Conservation (phyloP, 2,888 invertebrate genomes). For the Globia sparganii region DNA sequence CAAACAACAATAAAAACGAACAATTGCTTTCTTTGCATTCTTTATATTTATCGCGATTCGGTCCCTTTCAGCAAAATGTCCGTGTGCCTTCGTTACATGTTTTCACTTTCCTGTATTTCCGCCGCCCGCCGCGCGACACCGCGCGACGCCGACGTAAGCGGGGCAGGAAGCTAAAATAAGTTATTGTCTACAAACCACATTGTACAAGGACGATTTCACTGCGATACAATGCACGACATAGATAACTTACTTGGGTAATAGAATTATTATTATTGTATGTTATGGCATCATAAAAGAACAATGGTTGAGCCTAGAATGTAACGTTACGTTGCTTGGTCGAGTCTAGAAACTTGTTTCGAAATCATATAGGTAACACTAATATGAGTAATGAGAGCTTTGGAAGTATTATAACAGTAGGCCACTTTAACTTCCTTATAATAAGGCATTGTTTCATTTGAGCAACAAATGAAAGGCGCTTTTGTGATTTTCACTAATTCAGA, state of each 20-base stretch:
- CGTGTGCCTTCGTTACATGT: conserved; percentile 60
- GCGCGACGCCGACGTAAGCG: conserved; percentile 67
- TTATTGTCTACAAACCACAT: conserved; percentile 80
- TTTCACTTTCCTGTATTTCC: conserved; percentile 87
- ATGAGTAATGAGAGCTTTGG: conserved; percentile 15
- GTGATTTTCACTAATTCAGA: neutral
- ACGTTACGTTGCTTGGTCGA: conserved; percentile 40
- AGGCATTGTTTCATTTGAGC: conserved; percentile 13
- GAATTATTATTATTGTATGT: conserved; percentile 73
- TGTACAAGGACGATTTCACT: conserved; percentile 87
- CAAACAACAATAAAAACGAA: conserved; percentile 1
- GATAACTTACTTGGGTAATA: conserved; percentile 71
- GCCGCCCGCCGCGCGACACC: conserved; percentile 61
- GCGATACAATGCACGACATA: conserved; percentile 71
- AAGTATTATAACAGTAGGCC: conserved; percentile 1
- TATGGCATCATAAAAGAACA: conserved; percentile 79
- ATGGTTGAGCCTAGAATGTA: conserved; percentile 61
- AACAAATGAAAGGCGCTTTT: conserved; percentile 7
- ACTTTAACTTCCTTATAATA: conserved; percentile 26
- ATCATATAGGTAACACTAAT: conserved; percentile 19
- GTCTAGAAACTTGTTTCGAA: conserved; percentile 40
- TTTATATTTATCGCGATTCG: conserved; percentile 12
- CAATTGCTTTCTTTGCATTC: conserved; percentile 29
- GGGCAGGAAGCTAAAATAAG: conserved; percentile 78
- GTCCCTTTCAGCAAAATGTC: conserved; percentile 58